Evolutionary conservation across 2,797 vertebrate species (phyloP).

Genomic region (Phrynocephalus guinanensis): DNA sequence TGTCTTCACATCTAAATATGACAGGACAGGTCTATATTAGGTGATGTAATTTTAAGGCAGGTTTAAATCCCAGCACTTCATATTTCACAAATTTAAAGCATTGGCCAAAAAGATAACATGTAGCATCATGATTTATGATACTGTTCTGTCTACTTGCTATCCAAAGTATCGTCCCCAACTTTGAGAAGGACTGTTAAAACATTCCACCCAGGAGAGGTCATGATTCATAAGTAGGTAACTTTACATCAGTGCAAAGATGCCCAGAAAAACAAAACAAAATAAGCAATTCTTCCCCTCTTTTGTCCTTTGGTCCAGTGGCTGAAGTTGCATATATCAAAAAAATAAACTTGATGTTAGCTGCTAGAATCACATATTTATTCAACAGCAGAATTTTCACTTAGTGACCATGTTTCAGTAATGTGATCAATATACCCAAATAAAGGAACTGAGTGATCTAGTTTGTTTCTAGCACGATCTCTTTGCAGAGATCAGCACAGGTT

Average conservation of each 20-base stretch:
- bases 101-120: not conserved
- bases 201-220: not conserved
- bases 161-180: not conserved
- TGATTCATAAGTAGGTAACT: not conserved
- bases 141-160: not conserved
- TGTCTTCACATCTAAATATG: not conserved
- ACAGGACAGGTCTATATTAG: not conserved
- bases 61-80: not conserved
- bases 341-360: not conserved
- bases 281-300: not conserved
- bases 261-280: not conserved
- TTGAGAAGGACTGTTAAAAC: not conserved
- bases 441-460: not conserved
- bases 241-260: not conserved
- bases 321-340: not conserved
- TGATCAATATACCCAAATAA: not conserved
- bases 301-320: not conserved
- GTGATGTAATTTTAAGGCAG: not conserved
- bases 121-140: not conserved
- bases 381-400: conserved; percentile 12
- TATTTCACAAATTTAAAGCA: too few relatives aligned
- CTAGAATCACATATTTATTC: not conserved
- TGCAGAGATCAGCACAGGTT: not conserved
- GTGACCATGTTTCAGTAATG: not conserved
- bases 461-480: not conserved